Evolutionary conservation across 2,113 vertebrate genomes (phyloP).

Genomic region (Muscicapa adusta): DNA sequence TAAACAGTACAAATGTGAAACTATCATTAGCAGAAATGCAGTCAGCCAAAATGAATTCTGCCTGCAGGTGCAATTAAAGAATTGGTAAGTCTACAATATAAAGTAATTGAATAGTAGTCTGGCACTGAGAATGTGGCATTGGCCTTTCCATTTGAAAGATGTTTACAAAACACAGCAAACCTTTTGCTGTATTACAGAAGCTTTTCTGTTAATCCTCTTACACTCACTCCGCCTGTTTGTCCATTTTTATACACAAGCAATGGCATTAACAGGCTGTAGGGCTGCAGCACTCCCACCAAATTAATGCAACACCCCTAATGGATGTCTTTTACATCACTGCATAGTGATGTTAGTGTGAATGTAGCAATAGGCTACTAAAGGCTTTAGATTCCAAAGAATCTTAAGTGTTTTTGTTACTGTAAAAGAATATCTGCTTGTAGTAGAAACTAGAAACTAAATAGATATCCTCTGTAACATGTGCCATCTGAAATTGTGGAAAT

Average conservation of each 20-base stretch:
- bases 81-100: conserved; percentile 1
- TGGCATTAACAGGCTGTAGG: background rate
- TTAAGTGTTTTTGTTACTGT: background rate
- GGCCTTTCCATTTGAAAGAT: background rate
- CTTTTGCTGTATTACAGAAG: conserved; percentile 27
- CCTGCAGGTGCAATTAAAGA: conserved; percentile 57
- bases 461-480: background rate
- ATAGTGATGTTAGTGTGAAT: background rate
- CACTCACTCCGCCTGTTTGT: background rate
- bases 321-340: background rate
- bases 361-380: background rate
- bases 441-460: background rate
- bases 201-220: conserved; percentile 32
- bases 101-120: conserved; percentile 5
- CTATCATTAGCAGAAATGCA: conserved; percentile 16
- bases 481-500: background rate
- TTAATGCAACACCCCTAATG: background rate
- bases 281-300: background rate
- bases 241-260: background rate
- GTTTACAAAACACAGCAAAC: conserved; percentile 29
- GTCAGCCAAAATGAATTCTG: conserved; percentile 26
- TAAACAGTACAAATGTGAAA: background rate
- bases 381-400: background rate
- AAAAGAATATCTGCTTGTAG: background rate
- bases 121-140: background rate